Evolutionary conservation across 2,113 vertebrate genomes (phyloP), one percentile per base, ranked within the genome.

Genomic region (Ploceus nigricollis): DNA sequence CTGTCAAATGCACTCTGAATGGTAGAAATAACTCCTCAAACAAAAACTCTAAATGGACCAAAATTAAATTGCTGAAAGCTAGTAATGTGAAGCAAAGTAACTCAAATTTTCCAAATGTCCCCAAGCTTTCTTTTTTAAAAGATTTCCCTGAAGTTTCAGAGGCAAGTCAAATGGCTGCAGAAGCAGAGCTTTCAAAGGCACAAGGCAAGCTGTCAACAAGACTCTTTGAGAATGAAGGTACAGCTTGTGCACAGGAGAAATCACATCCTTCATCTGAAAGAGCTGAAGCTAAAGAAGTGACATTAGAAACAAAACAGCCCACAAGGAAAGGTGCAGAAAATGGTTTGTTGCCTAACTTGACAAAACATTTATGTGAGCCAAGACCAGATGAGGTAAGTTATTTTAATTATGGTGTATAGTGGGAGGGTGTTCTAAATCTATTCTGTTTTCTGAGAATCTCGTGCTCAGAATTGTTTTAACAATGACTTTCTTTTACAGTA

Each of bases 31-130:
- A 72, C 45, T 92, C 97, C 63, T 64, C 96, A 72, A 98, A 97
- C 90, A 98, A 98, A 95, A 98, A 97, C 91, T 98, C 98, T 95
- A 99, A 99, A n/a, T 99, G 99, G 99, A 99, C 99, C 42, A 99
- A 99, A 95, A 99, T 99, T 68, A 99, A 99, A 96, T 97, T 98
- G 69, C 96, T 97, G 91, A 98, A 98, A 96, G 97, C 97, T 81
- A 98, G 98, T 87, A 98, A 97, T 37, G 69, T 97, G 66, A 96
- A 95, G 51, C 97, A 97, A 85, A 98, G 85, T 92, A 97, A 96
- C 40, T 95, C 94, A 80, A 96, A 91, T 91, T 96, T 89, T 94
- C 53, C 95, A 93, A 94, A 91, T 87, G 78, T 91, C 35, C 89
- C 96, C 50, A 98, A 91, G 71, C 82, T 97, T 95, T 45, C 89